These are phyloP conservation scores for Elanus axillaris DNA, from an alignment of 2,113 vertebrate genomes.

Conservation along the genomic window DNA sequence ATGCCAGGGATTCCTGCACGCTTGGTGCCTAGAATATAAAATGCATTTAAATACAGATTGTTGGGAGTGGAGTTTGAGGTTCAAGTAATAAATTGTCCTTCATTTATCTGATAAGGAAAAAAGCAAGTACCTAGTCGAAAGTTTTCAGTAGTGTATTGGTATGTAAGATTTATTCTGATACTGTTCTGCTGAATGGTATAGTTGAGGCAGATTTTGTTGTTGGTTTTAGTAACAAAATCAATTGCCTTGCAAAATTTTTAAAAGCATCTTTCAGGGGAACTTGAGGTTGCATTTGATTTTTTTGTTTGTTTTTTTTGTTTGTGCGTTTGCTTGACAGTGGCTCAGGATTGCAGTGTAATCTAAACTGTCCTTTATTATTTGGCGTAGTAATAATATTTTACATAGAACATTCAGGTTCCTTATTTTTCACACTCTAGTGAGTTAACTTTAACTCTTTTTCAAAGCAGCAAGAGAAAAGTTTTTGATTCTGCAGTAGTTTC, in stretches of 20 bases:
- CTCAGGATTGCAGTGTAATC: not conserved
- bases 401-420: not conserved
- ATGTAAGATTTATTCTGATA: not conserved
- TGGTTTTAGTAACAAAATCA: not conserved
- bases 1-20: not conserved
- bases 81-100: not conserved
- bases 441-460: not conserved
- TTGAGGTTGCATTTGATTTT: not conserved
- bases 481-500: not conserved
- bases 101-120: not conserved
- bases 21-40: not conserved
- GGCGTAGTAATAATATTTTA: not conserved
- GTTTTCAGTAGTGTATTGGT: not conserved
- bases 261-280: not conserved
- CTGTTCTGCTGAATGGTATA: accelerated
- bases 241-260: not conserved
- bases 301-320: too few species aligned
- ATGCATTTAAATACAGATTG: not conserved
- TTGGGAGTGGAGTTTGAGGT: not conserved
- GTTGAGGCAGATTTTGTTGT: not conserved
- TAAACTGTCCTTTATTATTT: not conserved
- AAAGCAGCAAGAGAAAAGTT: not conserved
- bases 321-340: not conserved
- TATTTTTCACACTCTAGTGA: not conserved
- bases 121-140: not conserved